These are phyloP conservation scores for Hippocampus kuda DNA, from an alignment of 2,797 vertebrate genomes.

Conservation along the genomic window DNA sequence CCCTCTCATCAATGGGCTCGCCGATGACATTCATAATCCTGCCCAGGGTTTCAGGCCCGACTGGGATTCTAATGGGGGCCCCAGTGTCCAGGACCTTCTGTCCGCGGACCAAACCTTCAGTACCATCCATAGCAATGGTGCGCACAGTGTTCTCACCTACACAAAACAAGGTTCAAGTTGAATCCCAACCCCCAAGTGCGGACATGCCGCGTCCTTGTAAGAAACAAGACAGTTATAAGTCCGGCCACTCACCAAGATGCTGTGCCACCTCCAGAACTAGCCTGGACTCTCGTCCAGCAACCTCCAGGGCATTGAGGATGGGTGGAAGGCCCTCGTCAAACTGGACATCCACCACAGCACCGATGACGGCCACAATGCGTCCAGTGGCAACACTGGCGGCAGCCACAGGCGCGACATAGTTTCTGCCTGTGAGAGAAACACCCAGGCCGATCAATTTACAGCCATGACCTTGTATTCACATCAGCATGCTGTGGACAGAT, in stretches of 20 bases:
- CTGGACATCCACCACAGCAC: constrained; percentile 94
- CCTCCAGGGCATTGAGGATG: constrained; percentile 92
- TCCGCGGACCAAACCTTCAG: constrained; percentile 90
- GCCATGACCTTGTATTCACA: constrained; percentile 12
- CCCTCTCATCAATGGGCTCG: constrained; percentile 92
- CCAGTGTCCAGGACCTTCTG: constrained; percentile 91
- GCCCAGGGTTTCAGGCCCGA: constrained; percentile 92
- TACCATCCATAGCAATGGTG: constrained; percentile 97
- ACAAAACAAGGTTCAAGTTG: neutral
- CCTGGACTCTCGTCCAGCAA: constrained; percentile 79
- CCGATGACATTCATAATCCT: constrained; percentile 99
- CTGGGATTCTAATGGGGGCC: constrained; percentile 91
- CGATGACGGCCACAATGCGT: constrained; percentile 91
- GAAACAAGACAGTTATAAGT: neutral
- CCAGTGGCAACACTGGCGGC: constrained; percentile 57
- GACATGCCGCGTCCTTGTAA: neutral
- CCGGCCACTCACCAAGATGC: constrained; percentile 64
- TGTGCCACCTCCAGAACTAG: constrained; percentile 95
- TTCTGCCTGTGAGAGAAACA: constrained; percentile 65
- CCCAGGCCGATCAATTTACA: neutral
- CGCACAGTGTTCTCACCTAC: constrained; percentile 91
- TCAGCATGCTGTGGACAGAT: neutral
- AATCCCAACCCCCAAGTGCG: neutral
- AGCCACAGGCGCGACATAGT: constrained; percentile 79
- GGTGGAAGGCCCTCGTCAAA: constrained; percentile 93